phyloP scores from a whole-genome alignment of 1,140 invertebrate species.

The Mercenaria mercenaria region DNA sequence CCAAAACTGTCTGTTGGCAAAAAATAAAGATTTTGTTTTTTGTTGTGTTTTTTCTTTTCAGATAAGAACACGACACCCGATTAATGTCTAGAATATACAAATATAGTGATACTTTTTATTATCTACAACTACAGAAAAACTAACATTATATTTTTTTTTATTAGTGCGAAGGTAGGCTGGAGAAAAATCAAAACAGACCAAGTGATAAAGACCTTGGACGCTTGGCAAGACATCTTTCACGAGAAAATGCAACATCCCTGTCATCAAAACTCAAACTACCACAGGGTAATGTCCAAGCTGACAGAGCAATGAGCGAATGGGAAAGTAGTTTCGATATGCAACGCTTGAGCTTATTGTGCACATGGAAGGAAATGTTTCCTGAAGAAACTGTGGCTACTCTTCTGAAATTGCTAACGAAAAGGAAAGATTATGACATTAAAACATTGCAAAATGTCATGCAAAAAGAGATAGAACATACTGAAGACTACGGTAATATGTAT shows the following conservation, averaged over 20 bases:
- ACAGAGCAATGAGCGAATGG: background rate
- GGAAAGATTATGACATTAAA: background rate
- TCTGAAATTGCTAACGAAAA: background rate
- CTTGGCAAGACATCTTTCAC: background rate
- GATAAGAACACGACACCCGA: too few relatives aligned
- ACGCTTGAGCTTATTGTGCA: background rate
- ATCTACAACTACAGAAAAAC: too few relatives aligned
- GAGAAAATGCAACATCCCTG: slow-evolving; percentile 1
- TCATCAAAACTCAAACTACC: background rate
- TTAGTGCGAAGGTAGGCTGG: background rate
- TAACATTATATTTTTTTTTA: background rate
- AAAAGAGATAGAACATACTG: background rate
- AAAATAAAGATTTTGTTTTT: too few relatives aligned
- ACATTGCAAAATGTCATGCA: background rate
- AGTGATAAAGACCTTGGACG: background rate
- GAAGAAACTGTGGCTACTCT: background rate
- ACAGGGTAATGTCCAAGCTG: background rate
- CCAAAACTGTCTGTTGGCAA: too few relatives aligned
- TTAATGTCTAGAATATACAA: too few relatives aligned
- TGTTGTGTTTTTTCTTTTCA: too few relatives aligned
- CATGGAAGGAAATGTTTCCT: background rate
- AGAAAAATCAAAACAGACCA: background rate
- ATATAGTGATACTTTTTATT: background rate
- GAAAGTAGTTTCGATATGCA: background rate
- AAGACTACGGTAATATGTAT: background rate